A percentile compares a stretch with the other conserved stretches of the same genome.
phyloP scores from a whole-genome alignment of 1,140 invertebrate genomes.

The Chymomyza costata region DNA sequence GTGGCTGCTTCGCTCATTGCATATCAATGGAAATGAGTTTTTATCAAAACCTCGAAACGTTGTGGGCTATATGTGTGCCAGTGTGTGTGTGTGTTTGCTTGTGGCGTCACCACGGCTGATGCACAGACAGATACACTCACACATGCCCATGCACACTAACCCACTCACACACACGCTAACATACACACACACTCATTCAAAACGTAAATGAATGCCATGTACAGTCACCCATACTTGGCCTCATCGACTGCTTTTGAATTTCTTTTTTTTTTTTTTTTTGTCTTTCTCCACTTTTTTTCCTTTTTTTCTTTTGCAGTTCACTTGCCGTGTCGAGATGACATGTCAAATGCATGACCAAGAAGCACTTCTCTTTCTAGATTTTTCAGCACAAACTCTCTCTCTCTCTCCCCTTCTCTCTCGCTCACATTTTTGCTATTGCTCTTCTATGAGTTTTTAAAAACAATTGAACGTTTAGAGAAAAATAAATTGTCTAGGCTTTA shows the following conservation, averaged over 20 bases:
- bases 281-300: background rate
- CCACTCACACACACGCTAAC: background rate
- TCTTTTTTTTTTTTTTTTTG: constrained; percentile 27
- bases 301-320: constrained; percentile 3
- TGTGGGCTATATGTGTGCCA: constrained; percentile 8
- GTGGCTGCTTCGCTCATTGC: too few species aligned
- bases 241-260: constrained; percentile 7
- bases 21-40: constrained; percentile 65
- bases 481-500: too few species aligned
- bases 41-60: constrained; percentile 38
- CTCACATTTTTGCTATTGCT: too few species aligned
- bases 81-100: constrained; percentile 44
- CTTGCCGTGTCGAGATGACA: constrained; percentile 39
- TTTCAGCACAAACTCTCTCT: too few species aligned
- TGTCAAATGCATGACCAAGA: constrained; percentile 59
- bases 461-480: too few species aligned
- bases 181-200: constrained; percentile 26
- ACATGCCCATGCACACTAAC: too few species aligned
- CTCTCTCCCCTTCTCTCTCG: too few species aligned
- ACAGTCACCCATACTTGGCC: constrained; percentile 26
- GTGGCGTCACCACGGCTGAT: constrained; percentile 60
- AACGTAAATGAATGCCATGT: constrained; percentile 50
- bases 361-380: constrained; percentile 25
- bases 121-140: constrained; percentile 17
- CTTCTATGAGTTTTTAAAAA: too few species aligned